phyloP scores from a whole-genome alignment of 2,113 vertebrate genomes.

The Bubalus kerabau region DNA sequence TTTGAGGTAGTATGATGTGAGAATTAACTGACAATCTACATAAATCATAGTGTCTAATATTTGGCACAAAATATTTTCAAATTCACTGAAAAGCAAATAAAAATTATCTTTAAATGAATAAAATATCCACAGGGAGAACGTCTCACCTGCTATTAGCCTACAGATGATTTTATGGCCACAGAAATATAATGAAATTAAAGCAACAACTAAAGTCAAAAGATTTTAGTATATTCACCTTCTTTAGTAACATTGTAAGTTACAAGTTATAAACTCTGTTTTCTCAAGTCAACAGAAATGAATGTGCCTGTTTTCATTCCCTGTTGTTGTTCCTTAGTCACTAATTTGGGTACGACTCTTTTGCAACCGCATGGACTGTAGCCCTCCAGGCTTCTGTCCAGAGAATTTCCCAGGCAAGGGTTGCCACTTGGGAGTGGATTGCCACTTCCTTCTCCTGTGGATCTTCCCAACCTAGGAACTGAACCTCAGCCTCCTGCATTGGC shows the following conservation, averaged over 20 bases:
- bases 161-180: not conserved
- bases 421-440: not conserved
- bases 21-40: not conserved
- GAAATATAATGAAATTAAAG: slow-evolving; percentile 5
- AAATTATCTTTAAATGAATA: not conserved
- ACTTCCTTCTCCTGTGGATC: not conserved
- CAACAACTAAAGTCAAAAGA: not conserved
- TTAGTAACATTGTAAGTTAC: not conserved
- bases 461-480: not conserved
- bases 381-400: not conserved
- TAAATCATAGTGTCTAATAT: not conserved
- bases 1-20: not conserved
- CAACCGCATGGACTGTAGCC: not conserved
- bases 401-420: not conserved
- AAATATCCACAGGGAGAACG: not conserved
- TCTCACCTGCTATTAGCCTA: not conserved
- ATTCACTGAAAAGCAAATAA: not conserved
- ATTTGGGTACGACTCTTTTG: not conserved
- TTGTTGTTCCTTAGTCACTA: not conserved
- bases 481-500: not conserved
- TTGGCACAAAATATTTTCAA: not conserved
- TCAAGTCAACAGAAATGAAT: not conserved
- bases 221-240: not conserved
- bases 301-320: not conserved
- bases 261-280: not conserved